Base-by-base conservation (phyloP, 2,888 invertebrate species). In the Stegophylla sp. region DNA sequence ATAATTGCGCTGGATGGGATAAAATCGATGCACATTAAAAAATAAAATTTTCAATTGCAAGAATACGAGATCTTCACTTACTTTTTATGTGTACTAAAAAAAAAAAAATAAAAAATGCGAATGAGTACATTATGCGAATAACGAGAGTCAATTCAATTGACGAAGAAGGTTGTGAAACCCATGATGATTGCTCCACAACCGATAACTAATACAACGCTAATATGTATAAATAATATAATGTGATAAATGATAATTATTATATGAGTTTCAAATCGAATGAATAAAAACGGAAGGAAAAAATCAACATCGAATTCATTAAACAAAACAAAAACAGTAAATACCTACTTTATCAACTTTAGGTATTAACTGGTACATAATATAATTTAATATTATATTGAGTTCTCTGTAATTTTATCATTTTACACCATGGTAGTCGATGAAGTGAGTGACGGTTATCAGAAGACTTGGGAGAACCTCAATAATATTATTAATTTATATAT, bases 341-440 rank as follows among this genome's bases (percentile, higher is more conserved):
- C 48, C 34, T 34, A 48, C 48, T 10, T 20, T 74, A 74, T 74
- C 74, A 74, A 63, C n/a, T n/a, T n/a, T n/a, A n/a, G n/a, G n/a
- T n/a, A n/a, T n/a, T n/a, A n/a, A n/a, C n/a, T n/a, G n/a, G n/a
- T n/a, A n/a, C n/a, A n/a, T n/a, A n/a, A n/a, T n/a, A n/a, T n/a
- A n/a, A n/a, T n/a, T n/a, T n/a, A n/a, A n/a, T n/a, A n/a, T n/a
- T n/a, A n/a, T 61, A 45, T 73, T 51, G 23, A n/a, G 13, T 41
- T 56, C 53, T 1, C 1, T 9, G 0, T 63, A n/a, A 59, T 48
- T 51, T 74, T 74, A 74, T 74, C 74, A 74, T 48, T n/a, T 61
- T 61, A 26, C 26, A 23, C 1, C 10, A 23, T 7, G 15, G 34
- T 20, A 51, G 34, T 51, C 17, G 17, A 2, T 63, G 74, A 74